These are phyloP conservation scores for Hucho hucho DNA, from an alignment of 2,113 vertebrate genomes.

Conservation along the genomic window DNA sequence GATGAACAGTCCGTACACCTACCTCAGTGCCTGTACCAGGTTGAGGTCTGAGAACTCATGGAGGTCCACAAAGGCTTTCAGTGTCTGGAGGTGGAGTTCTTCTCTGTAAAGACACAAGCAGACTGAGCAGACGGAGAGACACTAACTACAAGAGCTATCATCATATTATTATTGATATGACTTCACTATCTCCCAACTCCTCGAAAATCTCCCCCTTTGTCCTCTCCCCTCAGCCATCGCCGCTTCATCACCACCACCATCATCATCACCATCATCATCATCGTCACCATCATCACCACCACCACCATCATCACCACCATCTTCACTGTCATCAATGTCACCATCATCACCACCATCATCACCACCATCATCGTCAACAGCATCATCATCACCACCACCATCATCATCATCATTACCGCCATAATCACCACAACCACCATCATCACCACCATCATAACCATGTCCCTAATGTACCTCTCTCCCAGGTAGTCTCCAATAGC, in stretches of 20 bases:
- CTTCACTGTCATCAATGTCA: fast-evolving
- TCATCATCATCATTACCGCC: too few relatives aligned
- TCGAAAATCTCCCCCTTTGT: too few relatives aligned
- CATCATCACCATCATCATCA: neutral
- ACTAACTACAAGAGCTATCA: neutral
- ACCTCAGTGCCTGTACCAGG: constrained; percentile 94
- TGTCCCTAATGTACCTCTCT: constrained; percentile 76
- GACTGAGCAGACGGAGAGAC: constrained; percentile 13
- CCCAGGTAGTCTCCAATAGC: constrained; percentile 93
- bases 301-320: fast-evolving
- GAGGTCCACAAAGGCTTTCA: constrained; percentile 91
- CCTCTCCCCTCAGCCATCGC: neutral
- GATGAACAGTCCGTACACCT: constrained; percentile 28
- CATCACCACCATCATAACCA: neutral
- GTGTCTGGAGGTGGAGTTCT: constrained; percentile 83
- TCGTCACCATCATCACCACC: too few relatives aligned
- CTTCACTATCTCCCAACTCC: too few relatives aligned
- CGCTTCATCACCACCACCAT: too few relatives aligned
- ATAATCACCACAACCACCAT: too few relatives aligned
- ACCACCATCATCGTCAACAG: too few relatives aligned
- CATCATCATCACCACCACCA: fast-evolving
- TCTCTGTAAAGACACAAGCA: constrained; percentile 71
- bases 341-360: fast-evolving
- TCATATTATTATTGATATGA: too few relatives aligned
- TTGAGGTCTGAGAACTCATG: constrained; percentile 92